Base-by-base conservation (phyloP, 2,113 vertebrate species). In the Neodon shergylaensis region DNA sequence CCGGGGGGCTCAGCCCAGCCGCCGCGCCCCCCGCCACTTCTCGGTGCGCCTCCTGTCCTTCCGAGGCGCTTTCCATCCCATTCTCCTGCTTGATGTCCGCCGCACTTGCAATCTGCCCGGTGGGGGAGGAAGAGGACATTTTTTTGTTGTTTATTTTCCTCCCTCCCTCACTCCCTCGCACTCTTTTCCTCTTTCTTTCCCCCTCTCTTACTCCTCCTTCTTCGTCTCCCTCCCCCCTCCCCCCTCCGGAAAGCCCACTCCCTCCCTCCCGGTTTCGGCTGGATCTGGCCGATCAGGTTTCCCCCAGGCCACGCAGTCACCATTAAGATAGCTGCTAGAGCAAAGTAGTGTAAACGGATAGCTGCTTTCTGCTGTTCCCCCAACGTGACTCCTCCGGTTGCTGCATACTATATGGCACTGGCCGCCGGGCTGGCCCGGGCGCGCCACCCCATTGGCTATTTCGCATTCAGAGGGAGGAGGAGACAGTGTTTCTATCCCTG, bases 51-150 rank as follows among this genome's bases (percentile, higher is more conserved):
- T 97, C 97, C 96, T 88, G 98, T 95, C 96, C 98, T 92, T 94
- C 98, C 65, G 98, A 98, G 97, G 98, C 98, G 98, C 99, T 99
- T 98, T 99, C 98, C 99, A 99, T 99, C 98, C 98, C 99, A 99
- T 99, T 99, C 98, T 99, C 99, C 98, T 99, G 99, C 99, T 99
- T 99, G 98, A 99, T 99, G 98, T 99, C 99, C 98, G 99, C 99
- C 94, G 98, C 96, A 99, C 98, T 98, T 98, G 99, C 99, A 98
- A 99, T 99, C 98, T 99, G 99, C 99, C 98, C 99, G 97, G 99
- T 98, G 98, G 99, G 99, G 99, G 99, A 99, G 98, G 99, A 99
- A 99, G 99, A 99, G 99, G 99, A 99, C 99, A 99, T 99, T 98
- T 99, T 99, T 99, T 98, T 88, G 97, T 98, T 97, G 97, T 98